Base-by-base conservation (phyloP, 2,797 vertebrate species). In the Telmatherina bonti region DNA sequence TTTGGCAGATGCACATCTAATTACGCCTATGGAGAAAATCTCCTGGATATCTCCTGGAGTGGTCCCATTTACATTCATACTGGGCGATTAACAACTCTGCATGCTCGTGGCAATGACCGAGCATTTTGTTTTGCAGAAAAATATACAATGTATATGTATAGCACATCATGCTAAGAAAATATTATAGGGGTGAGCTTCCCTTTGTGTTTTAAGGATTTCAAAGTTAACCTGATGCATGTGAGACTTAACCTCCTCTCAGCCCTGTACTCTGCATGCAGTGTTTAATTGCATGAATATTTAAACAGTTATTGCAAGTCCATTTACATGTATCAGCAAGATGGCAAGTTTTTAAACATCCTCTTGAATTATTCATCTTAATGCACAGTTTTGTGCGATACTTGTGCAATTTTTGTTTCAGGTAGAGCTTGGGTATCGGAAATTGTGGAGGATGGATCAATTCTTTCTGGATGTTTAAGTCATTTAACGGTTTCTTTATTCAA, bases 11-110 rank as follows among this genome's bases (percentile, higher is more conserved):
- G 85, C 84, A 89, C 84, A 76, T 87, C 81, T 90, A 92, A 93
- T 92, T 90, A 92, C 84, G 90, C 85, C 89, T 90, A 91, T 85
- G 76, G 88, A 91, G 90, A 89, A 82, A 85, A 86, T 83, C 78
- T 86, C 74, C 74, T 85, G 82, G 62, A 84, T 88, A 82, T 87
- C 74, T 69, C n/a, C n/a, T n/a, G n/a, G 70, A 86, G 79, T 72
- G 62, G 53, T 70, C 76, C 74, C 74, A 81, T 88, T 88, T 85
- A 79, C 76, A 54, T 59, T 89, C 81, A 87, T 70, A 83, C 78
- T 65, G 76, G 77, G 81, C 81, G 81, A 85, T 89, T 85, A 89
- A 76, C 60, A 79, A 55, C 29, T 62, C 33, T 74, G 67, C 79
- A 62, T 72, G 70, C 67, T 71, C 62, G n/a, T 7, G 24, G 81